These are phyloP conservation scores for Moxostoma hubbsi DNA, from an alignment of 2,797 vertebrate species.

Conservation along the genomic window DNA sequence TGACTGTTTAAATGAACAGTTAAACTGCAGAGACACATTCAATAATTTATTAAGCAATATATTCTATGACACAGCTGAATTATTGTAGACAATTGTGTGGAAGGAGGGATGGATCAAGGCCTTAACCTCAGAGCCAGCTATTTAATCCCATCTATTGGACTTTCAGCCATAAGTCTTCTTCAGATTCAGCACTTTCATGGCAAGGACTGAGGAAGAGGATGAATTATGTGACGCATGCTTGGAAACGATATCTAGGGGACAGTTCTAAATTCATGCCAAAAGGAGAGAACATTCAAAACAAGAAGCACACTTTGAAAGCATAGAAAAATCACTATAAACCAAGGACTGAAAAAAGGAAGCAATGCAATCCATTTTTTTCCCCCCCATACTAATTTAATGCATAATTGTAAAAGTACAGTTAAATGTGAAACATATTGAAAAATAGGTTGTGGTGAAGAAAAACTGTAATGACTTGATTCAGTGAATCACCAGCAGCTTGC, in stretches of 20 bases:
- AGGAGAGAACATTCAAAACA: not conserved
- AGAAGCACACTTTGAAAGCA: not conserved
- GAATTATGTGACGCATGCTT: conserved; percentile 26
- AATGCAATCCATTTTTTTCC: not conserved
- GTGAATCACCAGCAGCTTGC: not conserved
- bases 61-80: not conserved
- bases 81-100: not conserved
- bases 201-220: conserved; percentile 25
- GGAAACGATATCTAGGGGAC: conserved; percentile 23
- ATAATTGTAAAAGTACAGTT: no score
- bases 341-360: not conserved
- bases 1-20: no score
- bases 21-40: not conserved
- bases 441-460: not conserved
- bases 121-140: conserved; percentile 22
- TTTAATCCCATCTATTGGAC: conserved; percentile 39
- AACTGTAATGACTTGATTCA: not conserved
- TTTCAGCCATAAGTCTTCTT: conserved; percentile 40
- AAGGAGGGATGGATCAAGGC: conserved; percentile 23
- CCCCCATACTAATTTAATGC: no score
- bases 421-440: not conserved
- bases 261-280: conserved; percentile 11
- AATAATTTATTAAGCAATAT: conserved; percentile 13
- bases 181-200: conserved; percentile 20
- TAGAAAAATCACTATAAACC: not conserved